Evolutionary conservation across 2,888 invertebrate genomes (phyloP), one percentile per base, ranked within the genome.

Genomic region (Leucozona laternaria): DNA sequence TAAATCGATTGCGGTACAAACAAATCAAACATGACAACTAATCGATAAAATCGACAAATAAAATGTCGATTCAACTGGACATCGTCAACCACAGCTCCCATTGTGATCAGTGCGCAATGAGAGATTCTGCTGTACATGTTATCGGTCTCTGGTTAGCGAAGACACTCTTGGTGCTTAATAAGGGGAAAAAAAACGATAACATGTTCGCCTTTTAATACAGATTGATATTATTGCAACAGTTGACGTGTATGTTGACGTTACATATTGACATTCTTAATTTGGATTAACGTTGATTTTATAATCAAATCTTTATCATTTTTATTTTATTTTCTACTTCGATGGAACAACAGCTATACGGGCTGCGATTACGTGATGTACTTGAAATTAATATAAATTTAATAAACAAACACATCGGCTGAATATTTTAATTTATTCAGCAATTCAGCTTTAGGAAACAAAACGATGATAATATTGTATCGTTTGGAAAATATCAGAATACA

Each of bases 221-320:
- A 50, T 20, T 50, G 22, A 15, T 48, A 34, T 34, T 20, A 50
- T 50, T 68, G 66, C 66, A 50, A 50, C 34, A 50, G 22, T 68
- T 68, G 45, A 28, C 17, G 64, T 48, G 4, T n/a, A 28, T 13
- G 34, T 50, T 34, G 20, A 48, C 22, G 31, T 50, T 60, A 40
- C 60, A 40, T 40, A 40, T 68, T 34, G 48, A 48, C 22, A 20
- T 68, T 68, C 66, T 68, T 34, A 48, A 68, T 68, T 48, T 68
- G 48, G 66, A 68, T 68, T 50, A 68, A 34, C 6, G 48, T 22
- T 34, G 34, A 22, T 78, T 78, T 68, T 55, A 40, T 68, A 73
- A 78, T 60, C 17, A 45, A 73, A 60, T 45, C 31, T 78, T 78
- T 83, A 62, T 83, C 83, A 68, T 15, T 58, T 40, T 57, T 40